A percentile compares a stretch with the other conserved stretches of the same genome.
phyloP scores from a whole-genome alignment of 2,888 invertebrate genomes.

The Epistrophella euchroma region DNA sequence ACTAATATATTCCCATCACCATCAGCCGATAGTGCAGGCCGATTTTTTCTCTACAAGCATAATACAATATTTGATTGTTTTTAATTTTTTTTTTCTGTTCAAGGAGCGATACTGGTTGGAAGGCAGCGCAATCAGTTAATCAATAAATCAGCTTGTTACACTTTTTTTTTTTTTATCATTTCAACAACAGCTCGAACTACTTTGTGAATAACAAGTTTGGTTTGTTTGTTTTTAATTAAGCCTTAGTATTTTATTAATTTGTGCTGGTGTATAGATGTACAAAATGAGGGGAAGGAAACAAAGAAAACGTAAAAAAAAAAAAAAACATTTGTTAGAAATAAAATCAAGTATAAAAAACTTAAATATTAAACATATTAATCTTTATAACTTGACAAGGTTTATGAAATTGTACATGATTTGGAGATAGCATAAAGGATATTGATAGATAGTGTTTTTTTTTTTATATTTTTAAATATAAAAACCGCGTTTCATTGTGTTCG shows the following conservation, averaged over 20 bases:
- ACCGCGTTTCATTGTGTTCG: too few species aligned
- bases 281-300: constrained; percentile 62
- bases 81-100: constrained; percentile 11
- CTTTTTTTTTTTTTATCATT: constrained; percentile 9
- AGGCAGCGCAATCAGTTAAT: constrained; percentile 48
- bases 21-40: constrained; percentile 78
- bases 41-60: constrained; percentile 78
- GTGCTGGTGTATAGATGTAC: constrained; percentile 68
- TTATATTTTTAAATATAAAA: too few species aligned
- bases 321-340: constrained; percentile 58
- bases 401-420: background rate
- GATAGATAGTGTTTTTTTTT: too few species aligned
- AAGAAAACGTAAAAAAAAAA: constrained; percentile 61
- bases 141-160: constrained; percentile 50
- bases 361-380: constrained; percentile 16
- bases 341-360: constrained; percentile 14
- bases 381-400: constrained; percentile 34
- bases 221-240: constrained; percentile 39
- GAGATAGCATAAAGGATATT: too few species aligned
- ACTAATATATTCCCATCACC: constrained; percentile 78
- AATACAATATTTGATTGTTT: constrained; percentile 58
- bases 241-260: constrained; percentile 70
- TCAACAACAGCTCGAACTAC: constrained; percentile 43
- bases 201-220: constrained; percentile 42
- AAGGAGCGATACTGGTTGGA: constrained; percentile 41